These are phyloP conservation scores for Enteromius anoplus DNA, from an alignment of 2,797 vertebrate species.

Conservation along the genomic window DNA sequence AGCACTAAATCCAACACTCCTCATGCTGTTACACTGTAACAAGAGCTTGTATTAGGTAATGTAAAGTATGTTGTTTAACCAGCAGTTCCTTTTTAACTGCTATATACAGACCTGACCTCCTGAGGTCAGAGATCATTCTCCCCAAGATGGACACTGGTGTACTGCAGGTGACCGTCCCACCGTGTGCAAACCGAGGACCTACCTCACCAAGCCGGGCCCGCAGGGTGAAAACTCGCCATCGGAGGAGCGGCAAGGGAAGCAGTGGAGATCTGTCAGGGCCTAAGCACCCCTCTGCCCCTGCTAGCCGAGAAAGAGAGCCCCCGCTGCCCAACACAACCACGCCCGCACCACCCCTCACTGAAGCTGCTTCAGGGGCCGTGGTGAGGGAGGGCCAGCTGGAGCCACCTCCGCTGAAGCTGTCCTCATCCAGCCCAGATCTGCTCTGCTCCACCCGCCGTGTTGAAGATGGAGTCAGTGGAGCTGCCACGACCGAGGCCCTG, in stretches of 20 bases:
- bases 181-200: constrained; percentile 88
- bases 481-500: constrained; percentile 71
- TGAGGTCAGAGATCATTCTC: constrained; percentile 91
- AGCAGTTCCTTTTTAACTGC: constrained; percentile 29
- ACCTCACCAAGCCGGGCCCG: constrained; percentile 90
- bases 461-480: constrained; percentile 63
- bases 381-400: constrained; percentile 86
- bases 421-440: constrained; percentile 92
- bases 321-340: constrained; percentile 66
- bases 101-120: constrained; percentile 86
- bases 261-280: constrained; percentile 86
- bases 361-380: constrained; percentile 53
- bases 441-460: constrained; percentile 87
- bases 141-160: constrained; percentile 61
- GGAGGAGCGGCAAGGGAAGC: constrained; percentile 87
- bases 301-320: constrained; percentile 69
- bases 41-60: neutral
- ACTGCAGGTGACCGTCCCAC: constrained; percentile 87
- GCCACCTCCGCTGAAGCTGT: constrained; percentile 87
- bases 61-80: constrained; percentile 31
- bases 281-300: constrained; percentile 74
- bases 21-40: neutral
- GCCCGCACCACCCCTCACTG: constrained; percentile 67
- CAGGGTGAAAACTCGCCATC: constrained; percentile 88
- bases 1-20: no score